phyloP scores from a whole-genome alignment of 2,797 vertebrate genomes.

The Myripristis murdjan region DNA sequence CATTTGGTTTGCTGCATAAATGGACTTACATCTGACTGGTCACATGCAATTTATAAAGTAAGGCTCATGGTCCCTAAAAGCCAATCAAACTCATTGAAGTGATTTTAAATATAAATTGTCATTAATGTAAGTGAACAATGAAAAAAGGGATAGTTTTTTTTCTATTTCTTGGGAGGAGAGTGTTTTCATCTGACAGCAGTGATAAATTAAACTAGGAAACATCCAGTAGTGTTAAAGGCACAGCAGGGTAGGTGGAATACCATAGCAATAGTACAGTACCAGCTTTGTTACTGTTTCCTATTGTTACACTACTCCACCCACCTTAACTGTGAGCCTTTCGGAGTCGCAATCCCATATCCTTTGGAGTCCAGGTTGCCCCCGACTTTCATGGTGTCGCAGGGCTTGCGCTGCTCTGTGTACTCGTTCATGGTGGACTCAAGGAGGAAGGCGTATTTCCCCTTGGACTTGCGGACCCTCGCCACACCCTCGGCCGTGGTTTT shows the following conservation, averaged over 20 bases:
- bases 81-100: background rate
- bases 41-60: background rate
- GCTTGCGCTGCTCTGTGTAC: constrained; percentile 99
- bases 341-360: constrained; percentile 98
- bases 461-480: constrained; percentile 97
- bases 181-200: constrained; percentile 72
- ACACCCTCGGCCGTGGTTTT: constrained; percentile 98
- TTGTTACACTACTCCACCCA: constrained; percentile 99
- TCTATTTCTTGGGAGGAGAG: background rate
- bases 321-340: constrained; percentile 99
- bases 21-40: background rate
- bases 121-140: too few species aligned
- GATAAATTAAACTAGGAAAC: constrained; percentile 30
- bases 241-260: constrained; percentile 99
- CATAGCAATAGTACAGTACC: constrained; percentile 95
- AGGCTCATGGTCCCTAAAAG: background rate
- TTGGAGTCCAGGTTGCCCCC: constrained; percentile 99
- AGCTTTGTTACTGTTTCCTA: constrained; percentile 79
- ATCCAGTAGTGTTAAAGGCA: constrained; percentile 88
- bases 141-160: background rate
- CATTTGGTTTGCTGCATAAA: constrained; percentile 1
- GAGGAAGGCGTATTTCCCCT: constrained; percentile 99
- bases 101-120: background rate
- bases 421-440: constrained; percentile 99
- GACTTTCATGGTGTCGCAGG: constrained; percentile 99